phyloP scores from a whole-genome alignment of 2,113 vertebrate genomes.

The Limnothrissa miodon region DNA sequence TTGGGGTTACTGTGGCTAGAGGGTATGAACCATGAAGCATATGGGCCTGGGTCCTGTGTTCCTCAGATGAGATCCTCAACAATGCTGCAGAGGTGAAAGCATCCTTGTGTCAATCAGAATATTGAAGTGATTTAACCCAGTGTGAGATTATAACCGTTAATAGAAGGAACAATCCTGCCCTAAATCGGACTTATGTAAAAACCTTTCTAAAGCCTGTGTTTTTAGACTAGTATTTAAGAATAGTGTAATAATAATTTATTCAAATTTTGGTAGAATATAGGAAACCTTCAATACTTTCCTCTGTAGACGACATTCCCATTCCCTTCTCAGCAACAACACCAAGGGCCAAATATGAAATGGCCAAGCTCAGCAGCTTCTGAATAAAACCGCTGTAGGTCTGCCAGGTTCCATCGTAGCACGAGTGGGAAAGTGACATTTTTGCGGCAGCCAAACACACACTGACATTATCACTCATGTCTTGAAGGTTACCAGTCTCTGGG shows the following conservation, averaged over 20 bases:
- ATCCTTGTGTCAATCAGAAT: background rate
- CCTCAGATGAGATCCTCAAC: background rate
- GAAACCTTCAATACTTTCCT: background rate
- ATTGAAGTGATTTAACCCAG: background rate
- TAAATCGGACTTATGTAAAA: background rate
- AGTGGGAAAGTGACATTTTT: constrained; percentile 11
- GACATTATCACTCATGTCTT: constrained; percentile 19
- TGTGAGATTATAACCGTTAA: background rate
- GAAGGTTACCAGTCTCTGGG: constrained; percentile 1
- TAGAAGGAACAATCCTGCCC: background rate
- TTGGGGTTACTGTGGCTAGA: background rate
- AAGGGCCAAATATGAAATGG: background rate
- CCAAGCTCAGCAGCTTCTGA: background rate
- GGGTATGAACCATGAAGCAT: background rate
- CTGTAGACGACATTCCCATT: background rate
- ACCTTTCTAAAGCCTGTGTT: background rate
- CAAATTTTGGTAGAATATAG: too few species aligned
- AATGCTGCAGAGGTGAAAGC: constrained; percentile 4
- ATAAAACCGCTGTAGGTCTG: constrained; percentile 1
- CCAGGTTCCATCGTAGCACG: background rate
- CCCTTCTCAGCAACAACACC: background rate
- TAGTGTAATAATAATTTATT: too few species aligned
- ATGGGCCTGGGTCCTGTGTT: background rate
- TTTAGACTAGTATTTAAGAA: too few species aligned
- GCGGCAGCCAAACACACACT: background rate